Conservation (phyloP, 1,140 invertebrate genomes). For the Stegodyphus dumicola region DNA sequence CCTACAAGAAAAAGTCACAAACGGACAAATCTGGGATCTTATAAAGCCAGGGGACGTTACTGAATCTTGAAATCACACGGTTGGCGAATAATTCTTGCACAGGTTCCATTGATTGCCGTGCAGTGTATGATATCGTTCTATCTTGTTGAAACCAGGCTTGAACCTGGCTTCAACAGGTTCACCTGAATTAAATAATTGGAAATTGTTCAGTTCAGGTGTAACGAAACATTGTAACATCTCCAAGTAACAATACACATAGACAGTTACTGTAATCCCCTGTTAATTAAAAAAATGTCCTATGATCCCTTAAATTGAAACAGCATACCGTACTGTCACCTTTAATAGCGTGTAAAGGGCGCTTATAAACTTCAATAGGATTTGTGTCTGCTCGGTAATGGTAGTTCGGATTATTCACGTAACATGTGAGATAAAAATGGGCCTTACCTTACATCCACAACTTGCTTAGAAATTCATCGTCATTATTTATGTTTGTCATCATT, state of each 20-base stretch:
- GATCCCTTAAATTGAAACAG: neutral
- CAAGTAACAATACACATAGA: neutral
- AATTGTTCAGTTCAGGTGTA: neutral
- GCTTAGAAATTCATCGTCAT: slow-evolving; percentile 1
- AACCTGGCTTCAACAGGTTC: no score
- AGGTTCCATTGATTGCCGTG: neutral
- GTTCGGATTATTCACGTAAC: slow-evolving; percentile 41
- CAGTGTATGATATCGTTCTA: slow-evolving; percentile 36
- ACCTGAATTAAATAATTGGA: neutral
- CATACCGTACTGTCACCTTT: slow-evolving; percentile 16
- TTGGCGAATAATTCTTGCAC: neutral
- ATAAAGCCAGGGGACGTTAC: neutral
- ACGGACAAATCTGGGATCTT: neutral
- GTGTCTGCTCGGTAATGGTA: slow-evolving; percentile 13
- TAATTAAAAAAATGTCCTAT: no score
- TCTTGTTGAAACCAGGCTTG: slow-evolving; percentile 19
- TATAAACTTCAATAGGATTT: slow-evolving; percentile 10
- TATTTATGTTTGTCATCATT: slow-evolving; percentile 25
- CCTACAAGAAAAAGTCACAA: neutral
- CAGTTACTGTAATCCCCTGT: neutral
- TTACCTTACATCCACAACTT: slow-evolving; percentile 26
- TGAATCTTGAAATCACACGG: neutral
- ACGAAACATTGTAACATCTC: slow-evolving; percentile 17
- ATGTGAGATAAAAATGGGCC: slow-evolving; percentile 5
- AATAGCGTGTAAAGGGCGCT: neutral